Percentiles rank a stretch among this genome's conserved stretches.
These are phyloP conservation scores for Megalops cyprinoides DNA, from an alignment of 2,797 vertebrate species.

Conservation along the genomic window DNA sequence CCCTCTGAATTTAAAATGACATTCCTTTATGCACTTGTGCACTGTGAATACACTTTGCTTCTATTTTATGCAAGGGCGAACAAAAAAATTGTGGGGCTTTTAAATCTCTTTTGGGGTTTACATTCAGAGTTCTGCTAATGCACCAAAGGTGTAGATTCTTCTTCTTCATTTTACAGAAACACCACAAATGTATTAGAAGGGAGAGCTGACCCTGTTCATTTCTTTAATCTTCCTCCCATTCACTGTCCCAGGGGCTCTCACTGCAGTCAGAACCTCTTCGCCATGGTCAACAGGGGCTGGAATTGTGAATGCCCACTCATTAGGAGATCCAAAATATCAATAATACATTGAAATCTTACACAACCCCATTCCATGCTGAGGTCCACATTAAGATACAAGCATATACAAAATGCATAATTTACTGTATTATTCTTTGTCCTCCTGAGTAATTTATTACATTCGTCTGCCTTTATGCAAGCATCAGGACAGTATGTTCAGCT, in stretches of 20 bases:
- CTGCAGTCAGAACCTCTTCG: neutral
- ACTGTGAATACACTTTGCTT: slow-evolving; percentile 26
- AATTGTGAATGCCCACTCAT: neutral
- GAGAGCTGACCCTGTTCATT: neutral
- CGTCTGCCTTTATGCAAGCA: too few species aligned
- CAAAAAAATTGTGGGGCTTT: slow-evolving; percentile 33
- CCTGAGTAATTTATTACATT: too few species aligned
- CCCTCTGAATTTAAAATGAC: neutral
- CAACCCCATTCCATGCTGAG: neutral
- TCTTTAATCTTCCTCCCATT: slow-evolving; percentile 18
- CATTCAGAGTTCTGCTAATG: slow-evolving; percentile 40
- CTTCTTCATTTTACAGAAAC: slow-evolving; percentile 40
- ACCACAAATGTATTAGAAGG: slow-evolving; percentile 43
- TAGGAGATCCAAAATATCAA: slow-evolving; percentile 9
- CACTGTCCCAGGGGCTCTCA: neutral
- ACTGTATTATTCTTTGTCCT: too few species aligned
- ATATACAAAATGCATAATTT: too few species aligned
- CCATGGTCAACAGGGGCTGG: neutral
- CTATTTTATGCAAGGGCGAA: slow-evolving; percentile 22
- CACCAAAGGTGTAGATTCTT: slow-evolving; percentile 44
- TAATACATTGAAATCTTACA: neutral
- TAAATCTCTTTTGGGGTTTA: slow-evolving; percentile 42
- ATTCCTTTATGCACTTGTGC: slow-evolving; percentile 15
- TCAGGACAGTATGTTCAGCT: too few species aligned
- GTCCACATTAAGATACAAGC: too few species aligned